Conservation (phyloP, 37 sponge, comb jelly and placozoan genomes). For the Eunapius fragilis region DNA sequence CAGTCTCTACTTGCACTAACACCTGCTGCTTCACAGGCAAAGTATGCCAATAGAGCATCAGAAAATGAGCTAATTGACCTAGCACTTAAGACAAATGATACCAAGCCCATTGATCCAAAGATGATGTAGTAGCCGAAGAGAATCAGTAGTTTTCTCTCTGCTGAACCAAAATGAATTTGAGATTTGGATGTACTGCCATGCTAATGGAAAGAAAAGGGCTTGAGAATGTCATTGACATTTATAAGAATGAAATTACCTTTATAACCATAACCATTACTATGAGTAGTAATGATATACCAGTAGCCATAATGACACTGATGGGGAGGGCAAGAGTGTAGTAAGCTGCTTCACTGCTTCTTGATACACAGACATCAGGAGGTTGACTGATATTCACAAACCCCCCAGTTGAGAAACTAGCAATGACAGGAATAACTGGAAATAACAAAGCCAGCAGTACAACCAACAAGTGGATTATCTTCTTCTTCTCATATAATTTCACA, state of each 20-base stretch:
- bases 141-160: slow-evolving; percentile 14
- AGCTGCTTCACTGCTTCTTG: neutral
- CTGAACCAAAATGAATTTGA: neutral
- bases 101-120: neutral
- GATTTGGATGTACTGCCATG: neutral
- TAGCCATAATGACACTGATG: neutral
- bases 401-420: neutral
- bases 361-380: slow-evolving; percentile 1
- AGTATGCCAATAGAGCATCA: neutral
- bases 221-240: neutral
- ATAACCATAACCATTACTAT: neutral
- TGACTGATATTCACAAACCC: neutral
- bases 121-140: slow-evolving; percentile 6
- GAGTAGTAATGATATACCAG: slow-evolving; percentile 1
- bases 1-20: slow-evolving; percentile 1
- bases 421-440: neutral
- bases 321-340: slow-evolving; percentile 9
- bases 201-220: neutral
- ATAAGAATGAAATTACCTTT: too few relatives aligned
- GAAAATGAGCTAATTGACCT: neutral
- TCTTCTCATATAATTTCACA: neutral
- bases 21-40: neutral
- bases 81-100: neutral
- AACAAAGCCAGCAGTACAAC: neutral
- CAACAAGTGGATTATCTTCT: neutral